Conservation (phyloP, 2,113 vertebrate species). For the Daboia siamensis region DNA sequence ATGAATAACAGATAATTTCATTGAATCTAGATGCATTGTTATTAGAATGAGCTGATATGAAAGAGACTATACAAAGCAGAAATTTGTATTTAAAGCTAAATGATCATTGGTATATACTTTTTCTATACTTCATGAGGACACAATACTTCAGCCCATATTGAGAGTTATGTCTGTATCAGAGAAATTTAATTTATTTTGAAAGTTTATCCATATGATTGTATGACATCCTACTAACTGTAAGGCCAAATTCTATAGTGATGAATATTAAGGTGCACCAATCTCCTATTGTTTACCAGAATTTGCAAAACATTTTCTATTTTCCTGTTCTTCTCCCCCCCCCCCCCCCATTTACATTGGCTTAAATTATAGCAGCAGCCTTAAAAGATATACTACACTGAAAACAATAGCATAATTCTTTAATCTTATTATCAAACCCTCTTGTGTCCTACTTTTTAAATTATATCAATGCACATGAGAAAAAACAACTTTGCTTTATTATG, state of each 20-base stretch:
- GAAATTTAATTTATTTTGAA: no score
- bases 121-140: neutral
- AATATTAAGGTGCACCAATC: neutral
- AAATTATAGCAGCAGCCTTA: neutral
- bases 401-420: neutral
- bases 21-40: neutral
- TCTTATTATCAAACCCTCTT: neutral
- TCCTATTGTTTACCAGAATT: neutral
- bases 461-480: neutral
- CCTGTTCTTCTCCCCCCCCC: neutral
- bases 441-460: neutral
- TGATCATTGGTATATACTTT: neutral
- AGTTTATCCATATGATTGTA: neutral
- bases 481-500: neutral
- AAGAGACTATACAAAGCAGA: neutral
- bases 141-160: neutral
- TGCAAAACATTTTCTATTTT: neutral
- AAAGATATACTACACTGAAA: neutral
- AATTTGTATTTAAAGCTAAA: neutral
- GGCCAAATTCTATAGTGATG: neutral
- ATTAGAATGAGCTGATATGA: neutral
- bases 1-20: neutral
- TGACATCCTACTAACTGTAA: neutral
- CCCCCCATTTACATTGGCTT: neutral
- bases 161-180: neutral